Evolutionary conservation across 64 coral and sea anemone species (phyloP).

Genomic region (Pachyseris speciosa): DNA sequence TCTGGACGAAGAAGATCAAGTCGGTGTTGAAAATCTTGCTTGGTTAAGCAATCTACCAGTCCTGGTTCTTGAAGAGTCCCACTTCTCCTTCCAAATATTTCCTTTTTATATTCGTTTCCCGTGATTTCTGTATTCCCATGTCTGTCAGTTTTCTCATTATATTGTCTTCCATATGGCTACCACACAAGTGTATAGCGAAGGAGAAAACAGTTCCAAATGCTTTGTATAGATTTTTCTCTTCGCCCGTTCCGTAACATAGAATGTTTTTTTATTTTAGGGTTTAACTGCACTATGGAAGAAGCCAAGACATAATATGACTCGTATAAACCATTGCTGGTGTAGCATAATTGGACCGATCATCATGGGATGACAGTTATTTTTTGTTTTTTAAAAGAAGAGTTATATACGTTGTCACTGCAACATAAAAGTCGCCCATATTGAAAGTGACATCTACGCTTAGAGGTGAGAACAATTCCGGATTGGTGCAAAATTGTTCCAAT

Average conservation of each 20-base stretch:
- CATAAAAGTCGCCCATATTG: background rate
- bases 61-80: background rate
- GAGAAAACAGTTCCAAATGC: conserved; percentile 23
- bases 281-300: background rate
- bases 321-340: conserved; percentile 12
- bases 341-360: conserved; percentile 29
- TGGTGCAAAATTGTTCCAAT: background rate
- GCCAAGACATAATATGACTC: background rate
- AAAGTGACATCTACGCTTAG: conserved; percentile 1
- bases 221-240: background rate
- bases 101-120: no score
- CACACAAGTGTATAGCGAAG: conserved; percentile 18
- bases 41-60: background rate
- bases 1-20: background rate
- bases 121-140: background rate
- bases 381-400: conserved; percentile 21
- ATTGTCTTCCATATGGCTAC: conserved; percentile 48
- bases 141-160: conserved; percentile 11
- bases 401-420: background rate
- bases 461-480: background rate
- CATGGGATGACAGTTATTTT: background rate
- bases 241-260: background rate
- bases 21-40: background rate
- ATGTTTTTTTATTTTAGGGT: background rate
- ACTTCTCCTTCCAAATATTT: background rate